Base-by-base conservation (phyloP, 2,888 invertebrate species). In the Drosophila colorata region DNA sequence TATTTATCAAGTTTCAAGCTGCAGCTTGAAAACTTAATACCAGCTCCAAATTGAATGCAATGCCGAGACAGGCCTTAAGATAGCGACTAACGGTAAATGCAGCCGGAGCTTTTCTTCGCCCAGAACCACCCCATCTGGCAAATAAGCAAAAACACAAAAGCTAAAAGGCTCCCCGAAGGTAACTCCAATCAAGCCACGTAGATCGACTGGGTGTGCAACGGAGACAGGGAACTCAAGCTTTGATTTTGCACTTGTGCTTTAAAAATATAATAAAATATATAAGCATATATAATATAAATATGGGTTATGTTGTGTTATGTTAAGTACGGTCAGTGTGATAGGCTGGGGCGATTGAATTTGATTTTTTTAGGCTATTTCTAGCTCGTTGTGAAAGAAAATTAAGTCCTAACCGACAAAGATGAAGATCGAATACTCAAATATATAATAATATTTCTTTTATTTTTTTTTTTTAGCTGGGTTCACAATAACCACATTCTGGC, bases 1-100 rank as follows among this genome's bases (percentile, higher is more conserved):
- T 88, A 86, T 86, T 86, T 86, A 88, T 88, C 86, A 88, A 87
- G 89, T 87, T 86, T 88, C 89, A 84, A 88, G 88, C 87, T 80
- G 74, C 64, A 81, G 80, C 89, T 75, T 87, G 86, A 86, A 86
- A 86, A 89, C 89, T 86, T 88, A 89, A 86, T 89, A 87, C 89
- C 80, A 58, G 58, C 71, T 67, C 79, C 72, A 88, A 81, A 86
- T 86, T 86, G 86, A 86, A 86, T 69, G 85, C 87, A 74, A 56
- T 47, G 48, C 59, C 41, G 18, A 38, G 65, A 43, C 61, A 48
- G 58, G 47, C 35, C 55, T 49, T 43, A 41, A 68, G 79, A 75
- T 75, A 59, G 56, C 59, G 55, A 7, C 23, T 13, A 68, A 18
- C 37, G 35, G 56, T 28, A 59, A 60, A 18, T 49, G 49, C 33